Evolutionary conservation across 2,888 invertebrate genomes (phyloP).

Genomic region (Eulithis prunata): DNA sequence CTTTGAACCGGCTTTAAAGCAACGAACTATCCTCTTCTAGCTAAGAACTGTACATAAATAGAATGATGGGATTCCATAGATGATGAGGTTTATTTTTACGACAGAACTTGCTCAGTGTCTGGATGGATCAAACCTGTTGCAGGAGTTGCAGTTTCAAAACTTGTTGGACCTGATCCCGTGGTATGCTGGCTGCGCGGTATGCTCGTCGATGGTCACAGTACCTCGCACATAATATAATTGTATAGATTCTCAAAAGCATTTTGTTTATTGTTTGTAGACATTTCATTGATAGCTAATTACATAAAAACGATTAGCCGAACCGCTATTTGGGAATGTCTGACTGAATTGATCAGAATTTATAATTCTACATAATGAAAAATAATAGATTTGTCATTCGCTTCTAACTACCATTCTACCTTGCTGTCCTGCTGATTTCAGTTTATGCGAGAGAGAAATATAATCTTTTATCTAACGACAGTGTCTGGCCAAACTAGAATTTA

Average conservation of each 20-base stretch:
- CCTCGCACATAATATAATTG: conserved; percentile 13
- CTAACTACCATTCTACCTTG: too few species aligned
- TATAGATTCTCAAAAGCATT: conserved; percentile 30
- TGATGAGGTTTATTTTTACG: conserved; percentile 23
- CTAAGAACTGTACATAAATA: conserved; percentile 1
- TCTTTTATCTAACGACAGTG: not conserved
- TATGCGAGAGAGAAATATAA: too few species aligned
- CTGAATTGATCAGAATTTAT: too few species aligned
- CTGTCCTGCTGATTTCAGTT: too few species aligned
- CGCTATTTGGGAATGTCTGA: not conserved
- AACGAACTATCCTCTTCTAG: not conserved
- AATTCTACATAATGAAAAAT: too few species aligned
- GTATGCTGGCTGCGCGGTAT: not conserved
- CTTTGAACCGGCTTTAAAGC: not conserved
- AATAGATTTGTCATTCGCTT: too few species aligned
- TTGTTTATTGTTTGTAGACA: conserved; percentile 17
- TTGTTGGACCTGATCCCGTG: conserved; percentile 23
- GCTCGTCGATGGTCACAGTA: conserved; percentile 26
- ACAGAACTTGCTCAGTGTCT: conserved; percentile 10
- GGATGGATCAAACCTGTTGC: conserved; percentile 24
- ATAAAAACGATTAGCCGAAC: too few species aligned
- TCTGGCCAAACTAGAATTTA: not conserved
- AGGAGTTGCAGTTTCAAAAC: conserved; percentile 18
- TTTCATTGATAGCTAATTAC: not conserved
- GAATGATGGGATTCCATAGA: conserved; percentile 1